Percentiles rank a stretch among this genome's conserved stretches.
Conservation (phyloP, 2,888 invertebrate species). For the Tuta absoluta region DNA sequence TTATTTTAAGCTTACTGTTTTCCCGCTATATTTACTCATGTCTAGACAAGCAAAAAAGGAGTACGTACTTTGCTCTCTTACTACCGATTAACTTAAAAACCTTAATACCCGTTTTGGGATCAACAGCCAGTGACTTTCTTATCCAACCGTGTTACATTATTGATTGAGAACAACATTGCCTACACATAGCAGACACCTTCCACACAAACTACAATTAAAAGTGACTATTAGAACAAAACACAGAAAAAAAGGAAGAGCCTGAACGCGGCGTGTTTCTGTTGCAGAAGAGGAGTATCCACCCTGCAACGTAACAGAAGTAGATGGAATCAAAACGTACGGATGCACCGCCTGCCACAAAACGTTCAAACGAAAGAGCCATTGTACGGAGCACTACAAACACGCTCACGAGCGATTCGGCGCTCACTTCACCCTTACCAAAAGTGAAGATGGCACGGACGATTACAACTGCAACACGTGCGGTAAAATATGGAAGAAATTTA, state of each 20-base stretch:
- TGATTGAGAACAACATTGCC: neutral
- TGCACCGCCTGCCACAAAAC: slow-evolving; percentile 43
- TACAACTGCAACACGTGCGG: slow-evolving; percentile 29
- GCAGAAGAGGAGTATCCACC: slow-evolving; percentile 14
- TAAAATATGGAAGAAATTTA: slow-evolving; percentile 16
- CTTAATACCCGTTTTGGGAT: too few relatives aligned
- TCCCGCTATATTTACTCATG: too few relatives aligned
- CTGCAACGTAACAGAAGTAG: slow-evolving; percentile 30
- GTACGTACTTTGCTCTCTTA: too few relatives aligned
- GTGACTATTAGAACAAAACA: neutral
- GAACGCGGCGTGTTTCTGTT: slow-evolving; percentile 13
- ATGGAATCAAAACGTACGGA: slow-evolving; percentile 27
- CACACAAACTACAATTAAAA: neutral
- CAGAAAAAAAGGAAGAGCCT: neutral
- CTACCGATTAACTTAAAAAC: too few relatives aligned
- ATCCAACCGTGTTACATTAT: too few relatives aligned
- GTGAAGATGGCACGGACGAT: slow-evolving; percentile 29
- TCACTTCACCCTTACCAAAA: slow-evolving; percentile 15
- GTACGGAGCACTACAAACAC: slow-evolving; percentile 14
- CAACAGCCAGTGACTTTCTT: too few relatives aligned
- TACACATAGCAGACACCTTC: neutral
- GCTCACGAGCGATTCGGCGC: slow-evolving; percentile 7
- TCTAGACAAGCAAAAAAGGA: too few relatives aligned
- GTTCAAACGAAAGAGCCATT: slow-evolving; percentile 39
- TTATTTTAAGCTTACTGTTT: too few relatives aligned